Evolutionary conservation across 2,113 vertebrate genomes (phyloP).

Genomic region (Heterochromis multidens): DNA sequence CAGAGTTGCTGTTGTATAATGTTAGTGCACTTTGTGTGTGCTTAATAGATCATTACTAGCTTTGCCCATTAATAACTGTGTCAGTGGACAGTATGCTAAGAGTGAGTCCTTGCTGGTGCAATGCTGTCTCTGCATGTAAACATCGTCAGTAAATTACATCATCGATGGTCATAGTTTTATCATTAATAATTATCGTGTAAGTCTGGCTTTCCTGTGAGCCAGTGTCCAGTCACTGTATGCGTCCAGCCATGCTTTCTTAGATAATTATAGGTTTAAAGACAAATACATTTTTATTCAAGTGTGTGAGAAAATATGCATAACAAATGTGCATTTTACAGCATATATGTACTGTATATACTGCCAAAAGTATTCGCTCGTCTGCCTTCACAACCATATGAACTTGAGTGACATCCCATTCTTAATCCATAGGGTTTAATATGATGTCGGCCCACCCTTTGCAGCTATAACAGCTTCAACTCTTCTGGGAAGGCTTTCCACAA

Average conservation of each 20-base stretch:
- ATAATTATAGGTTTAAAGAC: background rate
- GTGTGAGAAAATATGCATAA: background rate
- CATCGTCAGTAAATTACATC: background rate
- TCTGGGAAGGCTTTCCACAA: no score
- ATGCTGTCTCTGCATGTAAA: background rate
- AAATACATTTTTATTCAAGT: background rate
- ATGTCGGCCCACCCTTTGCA: no score
- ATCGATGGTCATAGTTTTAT: background rate
- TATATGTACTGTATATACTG: no score
- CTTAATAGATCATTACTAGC: accelerated
- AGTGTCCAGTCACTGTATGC: no score
- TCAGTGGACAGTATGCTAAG: background rate
- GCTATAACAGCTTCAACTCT: no score
- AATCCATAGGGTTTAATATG: no score
- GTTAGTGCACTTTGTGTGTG: background rate
- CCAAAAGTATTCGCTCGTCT: no score
- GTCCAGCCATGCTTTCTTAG: background rate
- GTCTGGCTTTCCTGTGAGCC: background rate
- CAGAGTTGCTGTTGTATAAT: background rate
- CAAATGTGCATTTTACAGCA: accelerated
- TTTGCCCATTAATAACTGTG: background rate
- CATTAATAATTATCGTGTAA: background rate
- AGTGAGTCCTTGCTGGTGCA: background rate
- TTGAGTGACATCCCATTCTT: no score
- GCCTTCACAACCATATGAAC: no score